phyloP scores from a whole-genome alignment of 2,888 invertebrate species.

The Brachypterus glaber region DNA sequence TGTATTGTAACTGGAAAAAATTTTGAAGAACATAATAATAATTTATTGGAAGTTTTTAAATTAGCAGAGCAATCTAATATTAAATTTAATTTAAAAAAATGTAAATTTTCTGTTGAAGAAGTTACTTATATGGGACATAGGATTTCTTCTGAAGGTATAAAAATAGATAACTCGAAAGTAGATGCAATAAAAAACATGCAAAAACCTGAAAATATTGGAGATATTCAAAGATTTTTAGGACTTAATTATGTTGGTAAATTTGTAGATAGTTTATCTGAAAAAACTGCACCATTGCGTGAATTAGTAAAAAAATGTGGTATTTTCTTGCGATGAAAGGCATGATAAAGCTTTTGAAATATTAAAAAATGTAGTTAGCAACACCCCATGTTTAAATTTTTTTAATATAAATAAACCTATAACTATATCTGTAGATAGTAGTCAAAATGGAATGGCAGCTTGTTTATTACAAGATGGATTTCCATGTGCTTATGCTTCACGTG shows the following conservation, averaged over 20 bases:
- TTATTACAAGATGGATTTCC: no score
- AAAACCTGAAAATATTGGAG: background rate
- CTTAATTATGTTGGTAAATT: slow-evolving; percentile 11
- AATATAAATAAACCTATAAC: slow-evolving; percentile 11
- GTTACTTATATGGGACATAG: background rate
- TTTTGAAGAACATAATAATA: slow-evolving; percentile 20
- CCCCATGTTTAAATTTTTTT: slow-evolving; percentile 15
- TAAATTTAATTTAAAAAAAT: slow-evolving; percentile 22
- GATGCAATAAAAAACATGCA: slow-evolving; percentile 1
- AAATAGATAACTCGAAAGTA: background rate
- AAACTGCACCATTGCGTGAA: background rate
- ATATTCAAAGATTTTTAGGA: slow-evolving; percentile 3
- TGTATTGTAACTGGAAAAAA: no score
- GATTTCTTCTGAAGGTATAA: slow-evolving; percentile 2
- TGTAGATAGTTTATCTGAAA: background rate
- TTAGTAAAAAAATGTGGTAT: background rate
- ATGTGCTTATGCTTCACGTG: no score
- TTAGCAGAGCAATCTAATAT: slow-evolving; percentile 15
- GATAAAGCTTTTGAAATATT: slow-evolving; percentile 14
- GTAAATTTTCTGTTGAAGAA: slow-evolving; percentile 14
- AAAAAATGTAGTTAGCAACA: slow-evolving; percentile 12
- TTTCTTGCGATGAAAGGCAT: slow-evolving; percentile 8
- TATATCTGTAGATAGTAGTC: slow-evolving; percentile 18
- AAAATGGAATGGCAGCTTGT: slow-evolving; percentile 18
- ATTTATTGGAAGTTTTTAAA: slow-evolving; percentile 17